These are phyloP conservation scores for Struthio camelus DNA, from an alignment of 2,113 vertebrate genomes.

Conservation along the genomic window DNA sequence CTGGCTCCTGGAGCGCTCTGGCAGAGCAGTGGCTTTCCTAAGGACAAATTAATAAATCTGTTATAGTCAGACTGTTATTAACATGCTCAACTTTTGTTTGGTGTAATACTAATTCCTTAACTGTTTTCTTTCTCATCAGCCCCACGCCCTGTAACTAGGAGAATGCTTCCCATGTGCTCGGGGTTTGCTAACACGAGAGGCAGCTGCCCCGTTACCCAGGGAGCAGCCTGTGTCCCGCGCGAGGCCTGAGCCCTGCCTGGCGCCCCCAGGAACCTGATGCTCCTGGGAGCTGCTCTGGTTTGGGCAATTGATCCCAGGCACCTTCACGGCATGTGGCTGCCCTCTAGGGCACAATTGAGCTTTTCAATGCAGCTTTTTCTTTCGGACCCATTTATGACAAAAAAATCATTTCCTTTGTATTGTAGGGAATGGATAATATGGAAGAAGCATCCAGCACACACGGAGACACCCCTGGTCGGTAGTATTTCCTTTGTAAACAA, in stretches of 20 bases:
- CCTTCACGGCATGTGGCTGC: neutral
- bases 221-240: neutral
- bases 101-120: no score
- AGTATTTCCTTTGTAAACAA: neutral
- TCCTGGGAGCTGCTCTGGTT: neutral
- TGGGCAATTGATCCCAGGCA: neutral
- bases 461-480: neutral
- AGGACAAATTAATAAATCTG: no score
- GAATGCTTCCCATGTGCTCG: no score
- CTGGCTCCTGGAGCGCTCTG: no score
- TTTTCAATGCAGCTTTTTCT: neutral
- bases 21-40: no score
- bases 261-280: no score
- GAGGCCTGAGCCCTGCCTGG: neutral
- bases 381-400: neutral
- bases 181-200: neutral
- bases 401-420: neutral
- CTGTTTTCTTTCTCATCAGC: no score
- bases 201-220: neutral
- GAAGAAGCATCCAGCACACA: neutral
- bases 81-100: no score
- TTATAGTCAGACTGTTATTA: no score
- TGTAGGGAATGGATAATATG: neutral
- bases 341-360: neutral
- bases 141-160: no score